Base-by-base conservation (phyloP, 2,888 invertebrate species). In the Agrochola lota region DNA sequence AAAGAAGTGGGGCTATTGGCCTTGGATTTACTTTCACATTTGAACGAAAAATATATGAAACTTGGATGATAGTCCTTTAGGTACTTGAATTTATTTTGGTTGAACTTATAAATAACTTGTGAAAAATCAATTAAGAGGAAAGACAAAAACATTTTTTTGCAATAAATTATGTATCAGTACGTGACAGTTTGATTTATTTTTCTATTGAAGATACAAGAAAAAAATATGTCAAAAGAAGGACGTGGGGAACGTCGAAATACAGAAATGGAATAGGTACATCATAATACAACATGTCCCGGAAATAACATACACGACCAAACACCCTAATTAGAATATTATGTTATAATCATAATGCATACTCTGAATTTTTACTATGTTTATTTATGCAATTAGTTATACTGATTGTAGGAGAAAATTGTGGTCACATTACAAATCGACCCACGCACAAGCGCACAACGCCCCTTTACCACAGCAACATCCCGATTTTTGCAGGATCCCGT, bases 81-180 rank as follows among this genome's bases (percentile, higher is more conserved):
- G 40, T 40, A 43, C 8, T 52, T 43, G 26, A 30, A 30, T 15
- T 78, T 46, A 46, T 52, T 52, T 52, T 52, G 35, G n/a, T 26
- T 71, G 20, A 63, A 35, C 2, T n/a, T 55, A 15, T 59, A 35
- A 59, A 26, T 15, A 80, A 40, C 15, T 49, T 74, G 30, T 52
- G 23, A n/a, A 59, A 35, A 26, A 43, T 80, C 5, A 67, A 46
- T 26, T 43, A 52, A 64, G 20, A 30, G 63, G 71, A 80, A 82
- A 85, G 57, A 80, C 74, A 74, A 74, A 57, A 73, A 68, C 57
- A 64, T 52, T 66, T 67, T 84, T 23, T 63, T 78, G 43, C 20
- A 84, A 83, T 86, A 83, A 76, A 83, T 59, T 77, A 57, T 75
- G n/a, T 78, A 71, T 67, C 49, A 60, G 30, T 46, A 43, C n/a